These are phyloP conservation scores for Ceratothoa steindachneri DNA, from an alignment of 2,888 invertebrate genomes.

Conservation along the genomic window DNA sequence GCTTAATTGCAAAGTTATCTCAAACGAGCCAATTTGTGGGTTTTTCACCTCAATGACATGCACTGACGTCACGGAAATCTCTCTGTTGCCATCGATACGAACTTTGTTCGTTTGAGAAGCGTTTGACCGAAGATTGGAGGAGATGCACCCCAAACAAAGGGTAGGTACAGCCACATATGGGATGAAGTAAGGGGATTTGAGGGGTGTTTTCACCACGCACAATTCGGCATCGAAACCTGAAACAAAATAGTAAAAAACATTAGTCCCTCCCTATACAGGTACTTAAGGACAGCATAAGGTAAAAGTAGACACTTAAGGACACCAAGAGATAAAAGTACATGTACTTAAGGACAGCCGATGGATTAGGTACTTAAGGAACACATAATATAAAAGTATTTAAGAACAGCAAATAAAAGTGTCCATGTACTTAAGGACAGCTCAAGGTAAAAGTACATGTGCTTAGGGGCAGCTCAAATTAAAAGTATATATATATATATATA, in stretches of 20 bases:
- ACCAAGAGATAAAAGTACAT: no score
- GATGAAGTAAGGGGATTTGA: conserved; percentile 13
- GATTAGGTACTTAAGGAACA: no score
- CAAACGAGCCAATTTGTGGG: background rate
- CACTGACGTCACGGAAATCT: background rate
- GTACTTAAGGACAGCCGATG: no score
- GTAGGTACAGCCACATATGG: conserved; percentile 10
- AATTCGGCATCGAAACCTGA: conserved; percentile 4
- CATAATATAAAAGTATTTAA: no score
- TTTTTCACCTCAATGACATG: background rate
- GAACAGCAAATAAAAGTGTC: no score
- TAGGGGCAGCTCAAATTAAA: no score
- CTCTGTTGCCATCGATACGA: background rate
- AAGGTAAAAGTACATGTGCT: no score
- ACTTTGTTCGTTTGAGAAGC: background rate
- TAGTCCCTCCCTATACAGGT: no score
- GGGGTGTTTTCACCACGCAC: conserved; percentile 20
- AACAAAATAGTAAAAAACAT: background rate
- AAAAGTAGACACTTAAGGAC: no score
- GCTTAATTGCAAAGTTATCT: background rate
- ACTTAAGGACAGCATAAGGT: no score
- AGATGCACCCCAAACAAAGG: conserved; percentile 12
- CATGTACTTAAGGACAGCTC: no score
- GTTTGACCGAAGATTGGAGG: background rate
- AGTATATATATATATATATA: no score